These are phyloP conservation scores for Astropecten irregularis DNA, from an alignment of 53 echinoderm and acorn worm genomes.

Conservation along the genomic window DNA sequence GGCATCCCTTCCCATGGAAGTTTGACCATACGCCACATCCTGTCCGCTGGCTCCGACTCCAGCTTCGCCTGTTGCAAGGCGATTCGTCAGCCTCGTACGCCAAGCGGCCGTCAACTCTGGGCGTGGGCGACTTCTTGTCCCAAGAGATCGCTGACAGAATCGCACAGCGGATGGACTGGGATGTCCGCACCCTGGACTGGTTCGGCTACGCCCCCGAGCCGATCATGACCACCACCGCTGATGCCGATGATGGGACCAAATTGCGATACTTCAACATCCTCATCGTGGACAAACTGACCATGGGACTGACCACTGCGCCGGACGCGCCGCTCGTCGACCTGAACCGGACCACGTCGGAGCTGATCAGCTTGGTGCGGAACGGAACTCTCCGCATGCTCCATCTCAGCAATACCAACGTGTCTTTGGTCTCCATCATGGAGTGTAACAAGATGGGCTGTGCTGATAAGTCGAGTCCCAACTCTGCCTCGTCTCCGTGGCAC, in stretches of 20 bases:
- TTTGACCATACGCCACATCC: not conserved
- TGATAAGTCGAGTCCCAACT: no score
- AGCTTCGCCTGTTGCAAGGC: no score
- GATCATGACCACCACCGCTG: no score
- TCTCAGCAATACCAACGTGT: not conserved
- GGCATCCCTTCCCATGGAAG: not conserved
- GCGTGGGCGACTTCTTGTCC: not conserved
- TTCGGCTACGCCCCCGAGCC: not conserved
- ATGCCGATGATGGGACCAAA: no score
- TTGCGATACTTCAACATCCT: no score
- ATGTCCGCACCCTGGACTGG: conserved; percentile 2
- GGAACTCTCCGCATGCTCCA: not conserved
- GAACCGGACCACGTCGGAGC: not conserved
- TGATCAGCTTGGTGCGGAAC: not conserved
- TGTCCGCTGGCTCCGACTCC: no score
- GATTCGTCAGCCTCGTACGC: not conserved
- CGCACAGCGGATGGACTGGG: not conserved
- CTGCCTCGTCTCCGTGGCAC: no score
- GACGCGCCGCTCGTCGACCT: not conserved
- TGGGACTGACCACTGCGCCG: not conserved
- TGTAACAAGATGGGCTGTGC: not conserved
- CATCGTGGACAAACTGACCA: not conserved
- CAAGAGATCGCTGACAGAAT: not conserved
- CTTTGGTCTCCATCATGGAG: not conserved
- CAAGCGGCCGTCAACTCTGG: no score